These are phyloP conservation scores for Zeugodacus cucurbitae DNA, from an alignment of 1,140 invertebrate genomes.

Conservation along the genomic window DNA sequence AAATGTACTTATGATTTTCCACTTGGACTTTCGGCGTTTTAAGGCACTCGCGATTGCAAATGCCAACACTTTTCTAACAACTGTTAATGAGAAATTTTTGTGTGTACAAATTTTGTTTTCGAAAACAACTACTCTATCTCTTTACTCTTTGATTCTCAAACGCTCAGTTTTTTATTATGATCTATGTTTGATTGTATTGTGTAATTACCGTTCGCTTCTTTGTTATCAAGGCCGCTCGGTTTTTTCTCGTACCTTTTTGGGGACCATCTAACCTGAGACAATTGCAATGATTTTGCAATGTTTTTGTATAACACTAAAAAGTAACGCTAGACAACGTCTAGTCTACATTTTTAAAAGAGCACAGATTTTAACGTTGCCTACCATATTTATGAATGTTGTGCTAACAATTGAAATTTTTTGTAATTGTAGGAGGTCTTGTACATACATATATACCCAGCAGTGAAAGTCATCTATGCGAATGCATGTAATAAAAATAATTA, in stretches of 20 bases:
- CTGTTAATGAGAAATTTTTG: neutral
- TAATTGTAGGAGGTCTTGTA: neutral
- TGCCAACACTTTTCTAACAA: neutral
- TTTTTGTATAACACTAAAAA: neutral
- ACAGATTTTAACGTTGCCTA: neutral
- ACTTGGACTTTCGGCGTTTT: neutral
- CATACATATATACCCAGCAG: neutral
- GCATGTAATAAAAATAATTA: no score
- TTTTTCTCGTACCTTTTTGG: neutral
- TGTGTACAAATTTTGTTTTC: neutral
- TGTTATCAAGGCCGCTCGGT: neutral
- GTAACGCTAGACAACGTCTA: neutral
- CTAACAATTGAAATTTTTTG: neutral
- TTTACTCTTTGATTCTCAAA: neutral
- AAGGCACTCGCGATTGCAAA: neutral
- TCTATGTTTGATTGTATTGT: neutral
- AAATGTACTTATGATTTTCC: neutral
- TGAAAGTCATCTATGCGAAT: no score
- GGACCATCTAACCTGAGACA: neutral
- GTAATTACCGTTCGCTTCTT: neutral
- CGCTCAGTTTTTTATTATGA: neutral
- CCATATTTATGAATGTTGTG: neutral
- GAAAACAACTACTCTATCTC: neutral
- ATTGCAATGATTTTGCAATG: neutral
- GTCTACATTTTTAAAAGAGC: neutral